Percentiles rank a stretch among this genome's conserved stretches.
Conservation (phyloP, 2,888 invertebrate species). For the Diaphora mendica region DNA sequence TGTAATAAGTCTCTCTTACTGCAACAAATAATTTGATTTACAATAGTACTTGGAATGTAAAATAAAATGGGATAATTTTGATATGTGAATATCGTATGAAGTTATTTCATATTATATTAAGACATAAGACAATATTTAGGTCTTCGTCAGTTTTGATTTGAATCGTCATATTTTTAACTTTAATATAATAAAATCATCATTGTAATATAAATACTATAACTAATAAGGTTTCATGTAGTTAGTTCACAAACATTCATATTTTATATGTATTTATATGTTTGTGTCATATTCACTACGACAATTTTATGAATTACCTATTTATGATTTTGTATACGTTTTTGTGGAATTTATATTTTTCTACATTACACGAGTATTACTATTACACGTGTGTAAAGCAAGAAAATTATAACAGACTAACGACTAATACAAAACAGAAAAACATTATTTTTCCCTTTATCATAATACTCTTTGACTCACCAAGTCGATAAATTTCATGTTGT, state of each 20-base stretch:
- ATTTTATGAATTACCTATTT: background rate
- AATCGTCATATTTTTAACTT: background rate
- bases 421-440: background rate
- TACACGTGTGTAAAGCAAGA: too few species aligned
- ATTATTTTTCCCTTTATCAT: background rate
- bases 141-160: background rate
- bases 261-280: background rate
- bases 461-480: background rate
- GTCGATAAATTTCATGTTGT: slow-evolving; percentile 24
- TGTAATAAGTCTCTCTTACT: slow-evolving; percentile 56
- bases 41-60: slow-evolving; percentile 18
- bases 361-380: too few species aligned
- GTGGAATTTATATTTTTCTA: background rate
- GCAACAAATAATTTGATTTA: slow-evolving; percentile 24
- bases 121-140: slow-evolving; percentile 23
- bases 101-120: slow-evolving; percentile 3
- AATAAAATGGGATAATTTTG: slow-evolving; percentile 7
- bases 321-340: background rate
- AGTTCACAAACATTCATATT: background rate
- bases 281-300: background rate
- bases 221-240: background rate
- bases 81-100: slow-evolving; percentile 4
- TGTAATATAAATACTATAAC: slow-evolving; percentile 4
- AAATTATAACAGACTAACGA: background rate
- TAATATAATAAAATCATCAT: background rate